Conservation (phyloP, 2,113 vertebrate species). For the Hippoglossus stenolepis region DNA sequence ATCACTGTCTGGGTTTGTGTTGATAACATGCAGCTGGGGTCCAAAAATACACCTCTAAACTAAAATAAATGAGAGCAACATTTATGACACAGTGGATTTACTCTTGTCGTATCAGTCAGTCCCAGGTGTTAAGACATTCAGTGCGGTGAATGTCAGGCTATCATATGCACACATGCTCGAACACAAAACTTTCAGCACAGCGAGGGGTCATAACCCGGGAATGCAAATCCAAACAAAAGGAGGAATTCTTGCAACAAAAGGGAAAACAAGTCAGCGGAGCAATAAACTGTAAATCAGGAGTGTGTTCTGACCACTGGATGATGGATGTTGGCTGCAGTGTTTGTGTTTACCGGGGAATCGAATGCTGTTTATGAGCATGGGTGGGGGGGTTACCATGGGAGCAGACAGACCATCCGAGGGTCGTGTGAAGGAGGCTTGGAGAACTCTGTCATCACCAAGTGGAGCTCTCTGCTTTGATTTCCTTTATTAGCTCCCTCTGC, state of each 20-base stretch:
- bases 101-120: conserved; percentile 30
- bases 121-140: conserved; percentile 33
- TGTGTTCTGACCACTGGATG: conserved; percentile 54
- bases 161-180: neutral
- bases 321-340: conserved; percentile 57
- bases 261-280: conserved; percentile 50
- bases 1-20: conserved; percentile 30
- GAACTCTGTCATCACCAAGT: conserved; percentile 66
- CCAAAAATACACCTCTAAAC: conserved; percentile 14
- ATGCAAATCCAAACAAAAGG: conserved; percentile 54
- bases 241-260: conserved; percentile 55
- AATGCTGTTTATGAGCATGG: conserved; percentile 46
- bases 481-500: conserved; percentile 58
- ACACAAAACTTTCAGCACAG: conserved; percentile 49
- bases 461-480: conserved; percentile 67
- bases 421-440: conserved; percentile 44
- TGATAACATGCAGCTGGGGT: conserved; percentile 11
- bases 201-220: conserved; percentile 36
- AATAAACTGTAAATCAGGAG: conserved; percentile 62
- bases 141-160: conserved; percentile 21
- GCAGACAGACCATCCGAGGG: conserved; percentile 68
- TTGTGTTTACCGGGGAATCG: conserved; percentile 64
- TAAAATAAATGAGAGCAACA: conserved; percentile 13
- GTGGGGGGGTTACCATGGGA: conserved; percentile 62
- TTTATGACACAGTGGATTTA: conserved; percentile 23